Percentiles rank a stretch among this genome's conserved stretches.
Evolutionary conservation across 2,888 invertebrate genomes (phyloP).

Genomic region (Idaea straminata): DNA sequence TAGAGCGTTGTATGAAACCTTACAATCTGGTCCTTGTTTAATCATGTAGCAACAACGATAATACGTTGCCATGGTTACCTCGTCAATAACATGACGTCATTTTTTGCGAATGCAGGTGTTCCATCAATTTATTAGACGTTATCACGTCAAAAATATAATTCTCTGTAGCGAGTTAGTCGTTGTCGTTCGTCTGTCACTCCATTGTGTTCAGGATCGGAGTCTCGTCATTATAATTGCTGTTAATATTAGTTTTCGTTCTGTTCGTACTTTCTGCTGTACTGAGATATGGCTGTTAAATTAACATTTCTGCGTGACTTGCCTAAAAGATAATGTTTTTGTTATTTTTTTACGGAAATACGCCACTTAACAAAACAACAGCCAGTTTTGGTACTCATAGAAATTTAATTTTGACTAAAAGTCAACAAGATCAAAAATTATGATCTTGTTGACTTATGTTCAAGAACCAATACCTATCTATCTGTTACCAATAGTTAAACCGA

Average conservation of each 20-base stretch:
- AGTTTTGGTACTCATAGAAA: background rate
- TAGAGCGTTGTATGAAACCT: too few species aligned
- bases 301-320: constrained; percentile 3
- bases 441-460: too few species aligned
- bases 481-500: too few species aligned
- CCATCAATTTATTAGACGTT: too few species aligned
- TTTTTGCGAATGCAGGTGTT: too few species aligned
- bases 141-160: background rate
- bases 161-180: background rate
- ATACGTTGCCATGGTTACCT: too few species aligned
- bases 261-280: background rate
- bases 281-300: background rate
- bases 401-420: too few species aligned
- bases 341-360: constrained; percentile 3
- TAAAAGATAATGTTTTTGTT: constrained; percentile 6
- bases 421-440: too few species aligned
- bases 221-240: background rate
- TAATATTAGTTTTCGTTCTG: background rate
- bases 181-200: background rate
- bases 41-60: too few species aligned
- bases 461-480: too few species aligned
- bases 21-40: too few species aligned
- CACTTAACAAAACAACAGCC: background rate
- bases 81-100: too few species aligned
- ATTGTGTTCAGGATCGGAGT: background rate